phyloP scores from a whole-genome alignment of 2,113 vertebrate species.

The Myiopsitta monachus region DNA sequence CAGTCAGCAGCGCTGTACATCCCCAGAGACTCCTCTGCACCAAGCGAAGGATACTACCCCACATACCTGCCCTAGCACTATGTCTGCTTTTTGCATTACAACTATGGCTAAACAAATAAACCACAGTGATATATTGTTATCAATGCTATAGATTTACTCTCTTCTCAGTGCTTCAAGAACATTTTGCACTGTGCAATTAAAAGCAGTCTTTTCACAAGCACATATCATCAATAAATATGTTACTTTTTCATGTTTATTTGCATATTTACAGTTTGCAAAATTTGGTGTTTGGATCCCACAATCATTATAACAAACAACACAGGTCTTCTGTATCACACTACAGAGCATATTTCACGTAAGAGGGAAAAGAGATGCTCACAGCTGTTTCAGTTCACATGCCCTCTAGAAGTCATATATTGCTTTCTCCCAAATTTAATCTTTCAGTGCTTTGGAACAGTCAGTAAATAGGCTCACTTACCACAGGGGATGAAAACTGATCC shows the following conservation, averaged over 20 bases:
- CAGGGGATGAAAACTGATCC: neutral
- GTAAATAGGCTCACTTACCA: constrained; percentile 21
- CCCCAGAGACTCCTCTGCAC: neutral
- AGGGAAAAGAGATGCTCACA: neutral
- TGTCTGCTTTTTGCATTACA: neutral
- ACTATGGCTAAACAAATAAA: neutral
- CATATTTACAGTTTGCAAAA: neutral
- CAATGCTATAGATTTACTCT: accelerated
- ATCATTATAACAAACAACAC: neutral
- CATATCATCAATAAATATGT: neutral
- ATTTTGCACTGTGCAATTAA: neutral
- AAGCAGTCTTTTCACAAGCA: neutral
- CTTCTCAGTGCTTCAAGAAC: neutral
- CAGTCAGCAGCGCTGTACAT: neutral
- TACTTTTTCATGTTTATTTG: neutral
- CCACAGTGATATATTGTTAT: neutral
- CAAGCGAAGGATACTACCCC: neutral
- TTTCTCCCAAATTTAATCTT: constrained; percentile 39
- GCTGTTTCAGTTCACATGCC: neutral
- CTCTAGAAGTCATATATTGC: constrained; percentile 34
- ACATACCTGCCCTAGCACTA: neutral
- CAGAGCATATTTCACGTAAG: neutral
- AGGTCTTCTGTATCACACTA: neutral
- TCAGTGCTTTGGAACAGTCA: constrained; percentile 16
- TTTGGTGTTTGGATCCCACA: neutral